Percentiles rank a stretch among this genome's conserved stretches.
Evolutionary conservation across 2,888 invertebrate species (phyloP).

Genomic region (Cataglyphis livida): DNA sequence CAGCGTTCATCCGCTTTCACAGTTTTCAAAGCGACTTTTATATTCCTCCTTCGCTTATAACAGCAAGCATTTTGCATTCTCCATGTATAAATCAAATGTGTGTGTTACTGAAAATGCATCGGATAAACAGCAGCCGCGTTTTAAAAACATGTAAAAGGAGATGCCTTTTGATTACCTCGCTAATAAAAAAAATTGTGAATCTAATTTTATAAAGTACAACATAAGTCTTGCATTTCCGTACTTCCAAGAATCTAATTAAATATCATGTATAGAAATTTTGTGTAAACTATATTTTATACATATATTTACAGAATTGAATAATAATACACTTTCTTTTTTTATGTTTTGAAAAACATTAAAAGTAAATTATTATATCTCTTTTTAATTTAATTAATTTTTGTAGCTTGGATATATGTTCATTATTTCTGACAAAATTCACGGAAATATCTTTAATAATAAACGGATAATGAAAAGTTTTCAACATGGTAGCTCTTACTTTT

Average conservation of each 20-base stretch:
- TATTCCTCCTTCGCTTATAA: conserved; percentile 46
- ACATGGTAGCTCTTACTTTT: not conserved
- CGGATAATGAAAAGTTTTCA: not conserved
- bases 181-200: not conserved
- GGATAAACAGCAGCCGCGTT: not conserved
- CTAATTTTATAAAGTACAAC: not conserved
- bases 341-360: not conserved
- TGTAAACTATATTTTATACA: not conserved
- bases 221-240: not conserved
- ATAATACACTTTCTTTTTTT: not conserved
- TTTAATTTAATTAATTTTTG: not conserved
- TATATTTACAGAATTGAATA: not conserved
- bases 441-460: not conserved
- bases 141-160: not conserved
- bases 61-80: conserved; percentile 64
- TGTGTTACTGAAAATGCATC: not conserved
- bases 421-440: not conserved
- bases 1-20: conserved; percentile 62
- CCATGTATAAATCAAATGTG: conserved; percentile 38
- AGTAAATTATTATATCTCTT: not conserved
- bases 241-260: not conserved
- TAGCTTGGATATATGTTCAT: not conserved
- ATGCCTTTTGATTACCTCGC: not conserved
- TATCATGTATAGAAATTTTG: not conserved
- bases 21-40: conserved; percentile 67